Percentiles rank a stretch among this genome's conserved stretches.
Evolutionary conservation across 2,888 invertebrate genomes (phyloP).

Genomic region (Empis stercorea): DNA sequence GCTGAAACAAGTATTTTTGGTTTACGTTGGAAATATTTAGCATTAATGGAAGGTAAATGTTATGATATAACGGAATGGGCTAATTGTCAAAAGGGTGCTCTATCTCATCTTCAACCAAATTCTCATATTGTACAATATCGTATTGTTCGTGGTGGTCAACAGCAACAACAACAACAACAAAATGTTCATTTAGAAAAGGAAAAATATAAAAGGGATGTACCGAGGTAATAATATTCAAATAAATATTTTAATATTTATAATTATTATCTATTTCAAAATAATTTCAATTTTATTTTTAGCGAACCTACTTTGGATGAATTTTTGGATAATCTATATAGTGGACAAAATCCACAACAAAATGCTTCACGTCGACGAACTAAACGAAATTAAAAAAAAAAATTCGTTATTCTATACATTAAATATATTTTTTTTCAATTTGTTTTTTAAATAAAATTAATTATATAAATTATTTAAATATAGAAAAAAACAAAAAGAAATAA

Average conservation of each 20-base stretch:
- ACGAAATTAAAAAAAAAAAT: slow-evolving; percentile 23
- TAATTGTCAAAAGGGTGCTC: slow-evolving; percentile 57
- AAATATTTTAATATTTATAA: slow-evolving; percentile 1
- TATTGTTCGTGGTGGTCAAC: slow-evolving; percentile 35
- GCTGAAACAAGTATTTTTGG: slow-evolving; percentile 84
- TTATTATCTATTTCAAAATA: background rate
- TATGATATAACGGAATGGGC: slow-evolving; percentile 98
- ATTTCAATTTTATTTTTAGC: slow-evolving; percentile 17
- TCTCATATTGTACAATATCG: slow-evolving; percentile 72
- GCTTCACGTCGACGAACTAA: slow-evolving; percentile 29
- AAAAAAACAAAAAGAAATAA: no score
- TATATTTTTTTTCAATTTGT: background rate
- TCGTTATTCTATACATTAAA: background rate
- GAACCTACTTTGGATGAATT: slow-evolving; percentile 34
- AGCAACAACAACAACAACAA: slow-evolving; percentile 28
- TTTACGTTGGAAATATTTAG: slow-evolving; percentile 86
- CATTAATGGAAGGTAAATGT: slow-evolving; percentile 90
- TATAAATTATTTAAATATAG: background rate
- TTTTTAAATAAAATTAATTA: background rate
- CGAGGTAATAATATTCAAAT: slow-evolving; percentile 17
- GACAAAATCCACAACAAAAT: slow-evolving; percentile 30
- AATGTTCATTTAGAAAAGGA: slow-evolving; percentile 19
- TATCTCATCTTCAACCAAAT: slow-evolving; percentile 69
- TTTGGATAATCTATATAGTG: slow-evolving; percentile 35
- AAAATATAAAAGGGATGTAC: slow-evolving; percentile 17